A percentile compares a stretch with the other conserved stretches of the same genome.
Conservation (phyloP, 2,888 invertebrate species). For the Celastrina argiolus region DNA sequence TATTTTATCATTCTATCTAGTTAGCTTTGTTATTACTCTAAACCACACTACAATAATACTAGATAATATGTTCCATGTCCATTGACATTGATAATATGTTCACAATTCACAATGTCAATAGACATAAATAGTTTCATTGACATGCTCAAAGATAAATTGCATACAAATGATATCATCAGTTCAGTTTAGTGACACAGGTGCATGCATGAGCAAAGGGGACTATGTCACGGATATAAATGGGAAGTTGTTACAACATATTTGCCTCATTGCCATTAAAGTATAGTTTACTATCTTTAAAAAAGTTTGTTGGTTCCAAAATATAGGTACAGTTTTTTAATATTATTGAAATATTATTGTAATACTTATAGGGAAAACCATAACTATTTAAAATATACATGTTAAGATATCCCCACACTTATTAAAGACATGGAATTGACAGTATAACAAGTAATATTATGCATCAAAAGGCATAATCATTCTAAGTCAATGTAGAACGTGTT, state of each 20-base stretch:
- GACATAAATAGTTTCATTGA: background rate
- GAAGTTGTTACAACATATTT: background rate
- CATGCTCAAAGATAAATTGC: background rate
- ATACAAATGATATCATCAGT: background rate
- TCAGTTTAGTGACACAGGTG: background rate
- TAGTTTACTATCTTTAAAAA: background rate
- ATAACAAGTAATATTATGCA: too few species aligned
- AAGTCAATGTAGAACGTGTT: background rate
- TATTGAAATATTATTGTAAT: too few species aligned
- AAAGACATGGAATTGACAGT: background rate
- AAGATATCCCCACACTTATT: background rate
- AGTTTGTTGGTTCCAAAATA: too few species aligned
- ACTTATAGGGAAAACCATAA: too few species aligned
- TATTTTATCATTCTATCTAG: background rate
- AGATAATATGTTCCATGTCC: too few species aligned
- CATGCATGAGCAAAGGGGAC: background rate
- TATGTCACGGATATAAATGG: background rate
- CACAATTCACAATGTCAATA: background rate
- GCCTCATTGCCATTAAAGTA: background rate
- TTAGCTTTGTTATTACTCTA: too few species aligned
- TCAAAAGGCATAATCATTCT: constrained; percentile 28
- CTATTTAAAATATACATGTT: too few species aligned
- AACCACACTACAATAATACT: too few species aligned
- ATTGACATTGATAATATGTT: too few species aligned
- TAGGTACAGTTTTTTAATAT: too few species aligned